phyloP scores from a whole-genome alignment of 2,113 vertebrate species.

The Gadus macrocephalus region DNA sequence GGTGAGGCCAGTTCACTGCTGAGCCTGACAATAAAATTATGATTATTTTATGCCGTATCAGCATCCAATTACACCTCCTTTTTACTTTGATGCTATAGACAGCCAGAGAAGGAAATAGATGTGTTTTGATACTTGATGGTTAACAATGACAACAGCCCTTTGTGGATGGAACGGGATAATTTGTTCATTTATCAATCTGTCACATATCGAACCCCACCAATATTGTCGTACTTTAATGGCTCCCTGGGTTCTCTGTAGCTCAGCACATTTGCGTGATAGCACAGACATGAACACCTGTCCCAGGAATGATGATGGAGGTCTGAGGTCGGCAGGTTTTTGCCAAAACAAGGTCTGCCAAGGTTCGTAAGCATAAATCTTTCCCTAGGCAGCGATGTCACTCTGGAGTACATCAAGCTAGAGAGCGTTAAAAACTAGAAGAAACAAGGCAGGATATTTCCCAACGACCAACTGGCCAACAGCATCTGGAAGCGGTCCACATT shows the following conservation, averaged over 20 bases:
- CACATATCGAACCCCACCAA: conserved; percentile 50
- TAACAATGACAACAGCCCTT: conserved; percentile 50
- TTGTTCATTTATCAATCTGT: conserved; percentile 72
- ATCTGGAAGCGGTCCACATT: too few species aligned
- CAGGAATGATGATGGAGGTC: not conserved
- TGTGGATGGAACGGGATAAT: conserved; percentile 48
- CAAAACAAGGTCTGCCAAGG: not conserved
- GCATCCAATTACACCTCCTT: conserved; percentile 60
- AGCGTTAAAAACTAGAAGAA: too few species aligned
- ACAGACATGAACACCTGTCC: conserved; percentile 16
- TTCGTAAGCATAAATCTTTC: too few species aligned
- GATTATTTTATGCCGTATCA: conserved; percentile 67
- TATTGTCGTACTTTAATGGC: conserved; percentile 50
- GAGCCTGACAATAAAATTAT: conserved; percentile 66
- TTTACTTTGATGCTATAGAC: conserved; percentile 65
- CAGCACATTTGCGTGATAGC: conserved; percentile 48
- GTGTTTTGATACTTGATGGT: conserved; percentile 63
- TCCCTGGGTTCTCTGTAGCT: conserved; percentile 51
- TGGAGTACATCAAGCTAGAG: too few species aligned
- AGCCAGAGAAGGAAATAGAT: conserved; percentile 49
- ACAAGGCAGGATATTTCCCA: too few species aligned
- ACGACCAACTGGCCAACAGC: too few species aligned
- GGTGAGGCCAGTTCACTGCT: conserved; percentile 52
- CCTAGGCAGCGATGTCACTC: too few species aligned
- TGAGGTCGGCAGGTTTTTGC: not conserved